Base-by-base conservation (phyloP, 2,888 invertebrate genomes). In the Hirudinaria manillensis region DNA sequence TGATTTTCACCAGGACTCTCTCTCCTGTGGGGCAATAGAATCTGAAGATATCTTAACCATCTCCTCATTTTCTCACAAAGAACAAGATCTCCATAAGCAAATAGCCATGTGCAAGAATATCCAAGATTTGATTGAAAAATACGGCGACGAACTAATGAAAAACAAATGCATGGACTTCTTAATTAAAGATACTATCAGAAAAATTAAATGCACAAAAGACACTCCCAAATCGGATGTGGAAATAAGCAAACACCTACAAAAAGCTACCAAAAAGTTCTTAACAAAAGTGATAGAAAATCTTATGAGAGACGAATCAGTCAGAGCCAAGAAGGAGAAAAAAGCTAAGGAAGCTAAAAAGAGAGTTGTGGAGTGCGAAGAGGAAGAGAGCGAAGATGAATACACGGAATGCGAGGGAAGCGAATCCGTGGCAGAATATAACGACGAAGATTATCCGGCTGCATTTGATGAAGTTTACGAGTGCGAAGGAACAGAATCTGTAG, bases 151-250 rank as follows among this genome's bases (percentile, higher is more conserved):
- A 3, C 19, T 73, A n/a, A 65, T 73, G 65, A 65, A 61, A 29
- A 65, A 61, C 38, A 73, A 56, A 55, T 73, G 73, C 65, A 73
- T 73, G 73, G 24, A 73, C 2, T 29, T 24, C 29, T 36, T 73
- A n/a, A 32, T 73, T 24, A 73, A 56, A 55, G 65, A 73, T 19
- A 73, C 73, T 3, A 61, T 34, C 73, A 61, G 55, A 56, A 51
- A 73, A 34, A 73, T 73, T n/a, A 73, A 36, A 55, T 73, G 73
- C 65, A 61, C 73, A n/a, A 73, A 65, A 34, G 73, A 73, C 10
- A 73, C 32, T 34, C 65, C 73, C 7, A 65, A 55, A 61, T 61
- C 73, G 32, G 73, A 73, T 16, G 36, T 65, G n/a, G 73, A 73
- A 65, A 65, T 73, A n/a, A 36, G 61, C 13, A 73, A 73, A 34